Evolutionary conservation across 2,888 invertebrate species (phyloP), one percentile per base, ranked within the genome.

Genomic region (Lepidocyrtinus sp.): DNA sequence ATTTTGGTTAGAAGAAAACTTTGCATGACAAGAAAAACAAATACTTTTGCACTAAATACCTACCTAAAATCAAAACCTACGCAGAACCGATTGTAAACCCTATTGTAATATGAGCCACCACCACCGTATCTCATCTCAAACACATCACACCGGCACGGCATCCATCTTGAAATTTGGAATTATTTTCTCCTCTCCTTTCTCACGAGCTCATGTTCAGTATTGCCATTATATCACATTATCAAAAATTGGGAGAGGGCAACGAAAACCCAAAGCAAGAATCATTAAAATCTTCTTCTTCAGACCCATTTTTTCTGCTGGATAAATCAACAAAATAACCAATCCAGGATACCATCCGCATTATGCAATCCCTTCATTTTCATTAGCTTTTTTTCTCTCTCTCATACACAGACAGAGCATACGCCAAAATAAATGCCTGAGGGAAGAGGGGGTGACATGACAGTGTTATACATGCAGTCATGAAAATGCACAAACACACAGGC

Each of bases 391-490:
- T 55, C 55, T 55, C 55, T 55, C 55, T 65, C n/a, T 25, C 17
- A 1, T 69, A 15, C 17, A 1, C 50, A 25, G n/a, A 65, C 65
- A 59, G 26, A 55, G 26, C 46, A 78, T 73, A 78, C 78, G 72
- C 78, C 72, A 78, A 78, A 75, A 79, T 72, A 79, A 79, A 67
- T 63, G 79, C 79, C 79, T 62, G 73, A 79, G 79, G 79, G 79
- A 64, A 73, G 73, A 79, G 73, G 79, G 78, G 79, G 79, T 79
- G 79, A 78, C 73, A 79, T 25, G 67, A 75, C 74, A 73, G 73
- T 67, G 67, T 50, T 67, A 65, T 67, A 75, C 74, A 55, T 67
- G 55, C 55, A 55, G 15, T 55, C 55, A 55, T 55, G 55, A 55
- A 36, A 74, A 67, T 68, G 68, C 68, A 75, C 75, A 75, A 68